These are phyloP conservation scores for Microtus oregoni DNA, from an alignment of 2,113 vertebrate species.

Conservation along the genomic window DNA sequence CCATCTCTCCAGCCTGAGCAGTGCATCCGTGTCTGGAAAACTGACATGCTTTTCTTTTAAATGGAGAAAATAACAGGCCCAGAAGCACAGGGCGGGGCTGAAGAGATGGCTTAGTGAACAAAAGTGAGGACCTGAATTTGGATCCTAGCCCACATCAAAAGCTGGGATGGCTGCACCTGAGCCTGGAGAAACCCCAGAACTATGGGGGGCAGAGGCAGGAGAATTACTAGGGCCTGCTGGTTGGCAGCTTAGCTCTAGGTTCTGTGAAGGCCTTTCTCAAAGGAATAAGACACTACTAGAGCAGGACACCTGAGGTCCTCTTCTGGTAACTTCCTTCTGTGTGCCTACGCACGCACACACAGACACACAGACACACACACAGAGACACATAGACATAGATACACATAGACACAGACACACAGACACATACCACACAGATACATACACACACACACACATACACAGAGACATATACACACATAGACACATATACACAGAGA, in stretches of 20 bases:
- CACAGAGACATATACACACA: neutral
- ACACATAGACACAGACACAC: neutral
- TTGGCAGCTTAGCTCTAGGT: neutral
- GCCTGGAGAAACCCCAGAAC: neutral
- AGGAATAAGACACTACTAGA: neutral
- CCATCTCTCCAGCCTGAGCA: neutral
- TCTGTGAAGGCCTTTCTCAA: neutral
- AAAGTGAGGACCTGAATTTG: neutral
- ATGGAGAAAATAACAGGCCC: neutral
- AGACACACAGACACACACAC: neutral
- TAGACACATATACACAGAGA: neutral
- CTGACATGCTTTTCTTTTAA: neutral
- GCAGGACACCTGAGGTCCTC: neutral
- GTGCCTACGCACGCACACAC: fast-evolving
- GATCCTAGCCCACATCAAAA: neutral
- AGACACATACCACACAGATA: neutral
- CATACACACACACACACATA: neutral
- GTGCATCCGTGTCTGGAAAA: neutral
- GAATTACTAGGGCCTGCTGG: neutral
- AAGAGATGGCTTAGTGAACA: neutral
- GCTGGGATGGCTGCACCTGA: neutral
- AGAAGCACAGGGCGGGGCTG: neutral
- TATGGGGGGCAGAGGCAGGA: neutral
- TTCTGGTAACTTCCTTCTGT: neutral
- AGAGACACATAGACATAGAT: neutral